phyloP scores from a whole-genome alignment of 2,888 invertebrate genomes.

The Aphidius colemani region DNA sequence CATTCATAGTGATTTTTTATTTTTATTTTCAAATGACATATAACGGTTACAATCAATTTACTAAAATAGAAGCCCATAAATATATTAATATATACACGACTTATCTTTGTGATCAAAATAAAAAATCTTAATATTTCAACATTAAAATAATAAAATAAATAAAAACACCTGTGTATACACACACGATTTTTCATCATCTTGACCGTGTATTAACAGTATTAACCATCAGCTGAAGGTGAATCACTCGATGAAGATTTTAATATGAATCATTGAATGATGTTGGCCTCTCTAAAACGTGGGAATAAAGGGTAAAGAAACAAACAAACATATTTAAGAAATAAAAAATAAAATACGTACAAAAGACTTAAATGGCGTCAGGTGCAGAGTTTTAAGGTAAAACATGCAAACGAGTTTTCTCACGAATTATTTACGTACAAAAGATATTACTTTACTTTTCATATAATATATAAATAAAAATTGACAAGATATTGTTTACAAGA shows the following conservation, averaged over 20 bases:
- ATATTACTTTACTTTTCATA: no score
- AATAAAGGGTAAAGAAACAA: slow-evolving; percentile 17
- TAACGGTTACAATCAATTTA: no score
- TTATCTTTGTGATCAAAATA: neutral
- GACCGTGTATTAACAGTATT: slow-evolving; percentile 7
- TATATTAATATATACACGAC: no score
- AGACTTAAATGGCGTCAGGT: neutral
- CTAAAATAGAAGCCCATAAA: no score
- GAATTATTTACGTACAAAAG: neutral
- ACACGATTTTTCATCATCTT: slow-evolving; percentile 11
- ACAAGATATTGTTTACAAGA: no score
- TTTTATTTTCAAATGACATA: slow-evolving; percentile 3
- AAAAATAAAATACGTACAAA: slow-evolving; percentile 9
- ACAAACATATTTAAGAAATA: slow-evolving; percentile 7
- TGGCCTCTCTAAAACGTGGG: slow-evolving; percentile 17
- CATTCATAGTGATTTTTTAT: slow-evolving; percentile 10
- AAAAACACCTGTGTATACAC: slow-evolving; percentile 18
- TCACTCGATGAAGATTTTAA: slow-evolving; percentile 17
- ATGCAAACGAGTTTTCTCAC: slow-evolving; percentile 17
- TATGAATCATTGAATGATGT: slow-evolving; percentile 13
- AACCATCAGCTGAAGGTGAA: slow-evolving; percentile 12
- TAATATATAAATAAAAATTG: no score
- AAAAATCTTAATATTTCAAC: slow-evolving; percentile 6
- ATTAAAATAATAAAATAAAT: slow-evolving; percentile 5
- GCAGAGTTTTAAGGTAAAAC: slow-evolving; percentile 14